Base-by-base conservation (phyloP, 1,140 invertebrate species). In the Diabrotica virgifera region DNA sequence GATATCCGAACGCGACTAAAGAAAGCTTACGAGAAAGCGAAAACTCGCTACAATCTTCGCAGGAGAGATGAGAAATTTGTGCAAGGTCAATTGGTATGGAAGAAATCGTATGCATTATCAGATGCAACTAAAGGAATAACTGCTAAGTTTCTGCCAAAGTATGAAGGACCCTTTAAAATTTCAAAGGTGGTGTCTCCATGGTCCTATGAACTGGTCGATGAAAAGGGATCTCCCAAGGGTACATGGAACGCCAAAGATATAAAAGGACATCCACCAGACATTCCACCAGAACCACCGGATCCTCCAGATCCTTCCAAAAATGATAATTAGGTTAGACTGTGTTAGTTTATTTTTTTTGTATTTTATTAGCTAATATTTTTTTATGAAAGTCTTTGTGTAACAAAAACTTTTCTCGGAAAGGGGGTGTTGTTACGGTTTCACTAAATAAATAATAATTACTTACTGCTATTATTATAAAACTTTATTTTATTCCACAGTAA, bases 91-190 rank as follows among this genome's bases (percentile, higher is more conserved):
- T 11, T 13, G 9, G 60, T 69, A 35, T 57, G 35, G 35, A 54
- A 50, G 46, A 35, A 57, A 36, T 60, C 65, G 36, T 53, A 52
- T 24, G 50, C 46, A 5, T 38, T 68, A 38, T 70, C 69, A 7
- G 50, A 68, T 55, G 69, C 63, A 38, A 10, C 40, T 12, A 55
- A 67, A 14, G 36, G 62, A 37, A 65, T 65, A 40, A 54, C 13
- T 0, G 56, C 59, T 3, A 70, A 70, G 37, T 62, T 68, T 7
- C 59, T 63, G 11, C 58, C 58, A 7, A 51, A 56, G 38, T 70
- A 36, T 65, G 5, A 14, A 2, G 69, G 66, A 5, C 69, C 62
- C 7, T 64, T 58, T 13, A 64, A 5, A 13, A 59, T 64, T 52
- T 37, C 13, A 12, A n/a, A 36, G 36, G 46, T 64, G n/a, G 54